phyloP scores from a whole-genome alignment of 2,797 vertebrate species.

The Lutjanus campechanus region DNA sequence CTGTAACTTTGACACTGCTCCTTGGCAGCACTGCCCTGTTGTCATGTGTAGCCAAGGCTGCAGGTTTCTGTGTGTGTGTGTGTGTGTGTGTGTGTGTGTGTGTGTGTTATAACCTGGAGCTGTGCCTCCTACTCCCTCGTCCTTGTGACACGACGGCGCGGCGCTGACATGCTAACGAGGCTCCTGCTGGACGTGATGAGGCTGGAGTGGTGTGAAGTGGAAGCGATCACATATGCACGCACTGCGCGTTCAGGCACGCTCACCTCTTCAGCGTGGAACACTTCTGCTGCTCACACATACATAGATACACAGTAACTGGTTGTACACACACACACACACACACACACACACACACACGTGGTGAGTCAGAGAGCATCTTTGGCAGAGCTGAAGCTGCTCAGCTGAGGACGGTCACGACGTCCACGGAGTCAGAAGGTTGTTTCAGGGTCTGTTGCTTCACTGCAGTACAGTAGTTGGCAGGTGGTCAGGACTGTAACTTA shows the following conservation, averaged over 20 bases:
- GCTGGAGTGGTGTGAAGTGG: slow-evolving; percentile 68
- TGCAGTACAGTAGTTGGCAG: slow-evolving; percentile 70
- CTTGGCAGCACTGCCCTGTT: slow-evolving; percentile 27
- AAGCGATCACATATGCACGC: slow-evolving; percentile 22
- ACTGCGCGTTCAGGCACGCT: slow-evolving; percentile 1
- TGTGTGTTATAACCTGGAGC: slow-evolving; percentile 34
- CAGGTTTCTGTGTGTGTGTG: slow-evolving; percentile 23
- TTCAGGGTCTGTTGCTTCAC: slow-evolving; percentile 70
- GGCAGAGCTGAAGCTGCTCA: slow-evolving; percentile 48
- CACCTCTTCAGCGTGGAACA: slow-evolving; percentile 17
- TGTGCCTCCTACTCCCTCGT: slow-evolving; percentile 43
- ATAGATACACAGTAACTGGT: too few species aligned
- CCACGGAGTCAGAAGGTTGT: slow-evolving; percentile 61
- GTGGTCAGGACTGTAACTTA: slow-evolving; percentile 68
- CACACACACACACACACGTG: slow-evolving; percentile 33
- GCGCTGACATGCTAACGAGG: slow-evolving; percentile 64
- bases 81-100: slow-evolving; percentile 26
- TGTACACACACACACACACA: neutral
- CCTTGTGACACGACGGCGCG: slow-evolving; percentile 34
- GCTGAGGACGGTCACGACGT: slow-evolving; percentile 59
- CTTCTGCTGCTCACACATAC: neutral
- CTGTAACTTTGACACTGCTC: slow-evolving; percentile 37
- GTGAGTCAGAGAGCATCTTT: slow-evolving; percentile 59
- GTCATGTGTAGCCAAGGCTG: slow-evolving; percentile 36
- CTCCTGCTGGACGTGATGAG: slow-evolving; percentile 63